Base-by-base conservation (phyloP, 2,113 vertebrate genomes). In the Lates calcarifer region DNA sequence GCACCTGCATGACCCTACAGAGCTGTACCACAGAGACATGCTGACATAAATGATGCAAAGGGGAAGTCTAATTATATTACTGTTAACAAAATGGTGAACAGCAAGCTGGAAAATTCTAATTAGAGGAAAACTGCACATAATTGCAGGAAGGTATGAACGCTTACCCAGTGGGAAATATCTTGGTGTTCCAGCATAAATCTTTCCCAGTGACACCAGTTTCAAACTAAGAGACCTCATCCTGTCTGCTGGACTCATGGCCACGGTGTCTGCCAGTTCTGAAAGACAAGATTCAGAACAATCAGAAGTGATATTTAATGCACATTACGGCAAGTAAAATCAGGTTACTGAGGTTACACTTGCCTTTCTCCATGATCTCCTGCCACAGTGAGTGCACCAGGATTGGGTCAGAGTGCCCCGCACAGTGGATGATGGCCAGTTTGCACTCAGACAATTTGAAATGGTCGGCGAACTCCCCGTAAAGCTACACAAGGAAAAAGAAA, bases 331-430 rank as follows among this genome's bases (percentile, higher is more conserved):
- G n/a, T 9, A 12, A 5, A 2, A 39, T 26, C 0, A 4, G 28
- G 15, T 3, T 28, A 8, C 11, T 58, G 56, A 56, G 5, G 26
- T 39, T 53, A 39, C 4, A 33, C 93, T 77, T 82, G 96, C 98
- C 98, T 95, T 97, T 99, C 49, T 99, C 98, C 85, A 98, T 95
- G 85, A 99, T 96, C 91, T 99, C 98, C 91, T 98, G 97, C 98
- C 98, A 99, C 69, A 99, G 95, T 0, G 96, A 97, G 79, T 98
- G 97, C 18, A 99, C 97, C 85, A 99, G 94, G 81, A 99, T 97
- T 12, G 96, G 96, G 87, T 99, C 97, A 3, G 97, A 97, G 92
- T 99, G 97, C 71, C 97, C 97, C 0, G 97, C 98, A 53, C 97
- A 99, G 91, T 99, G 98, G 92, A 99, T 97, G 90, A 99, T 98